Percentiles rank a stretch among this genome's conserved stretches.
Evolutionary conservation across 2,888 invertebrate species (phyloP).

Genomic region (Torymus auratus): DNA sequence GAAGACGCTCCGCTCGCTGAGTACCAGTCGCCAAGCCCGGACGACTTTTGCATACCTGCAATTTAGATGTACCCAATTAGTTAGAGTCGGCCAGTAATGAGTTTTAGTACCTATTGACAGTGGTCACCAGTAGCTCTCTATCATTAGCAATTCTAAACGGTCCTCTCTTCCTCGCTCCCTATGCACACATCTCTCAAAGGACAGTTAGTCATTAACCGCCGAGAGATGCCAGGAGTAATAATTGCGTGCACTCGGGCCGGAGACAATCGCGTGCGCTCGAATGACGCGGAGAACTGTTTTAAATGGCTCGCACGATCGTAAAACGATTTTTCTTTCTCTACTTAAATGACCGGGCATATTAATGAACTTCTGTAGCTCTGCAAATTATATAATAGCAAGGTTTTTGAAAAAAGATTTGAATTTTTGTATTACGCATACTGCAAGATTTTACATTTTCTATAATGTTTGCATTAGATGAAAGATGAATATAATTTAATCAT

Average conservation of each 20-base stretch:
- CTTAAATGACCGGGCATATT: too few species aligned
- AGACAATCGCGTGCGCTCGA: slow-evolving; percentile 4
- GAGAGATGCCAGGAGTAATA: slow-evolving; percentile 3
- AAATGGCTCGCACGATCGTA: background rate
- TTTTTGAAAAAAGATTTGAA: too few species aligned
- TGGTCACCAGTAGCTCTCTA: slow-evolving; percentile 55
- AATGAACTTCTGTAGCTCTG: too few species aligned
- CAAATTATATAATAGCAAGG: too few species aligned
- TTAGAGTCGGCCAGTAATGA: slow-evolving; percentile 63
- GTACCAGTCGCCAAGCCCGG: too few species aligned
- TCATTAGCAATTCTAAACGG: slow-evolving; percentile 71
- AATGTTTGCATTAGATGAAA: too few species aligned
- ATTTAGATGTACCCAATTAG: slow-evolving; percentile 65
- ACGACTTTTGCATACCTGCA: slow-evolving; percentile 60
- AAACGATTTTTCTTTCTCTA: background rate
- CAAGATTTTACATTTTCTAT: too few species aligned
- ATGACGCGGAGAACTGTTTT: background rate
- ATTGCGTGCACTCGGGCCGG: background rate
- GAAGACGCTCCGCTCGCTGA: too few species aligned
- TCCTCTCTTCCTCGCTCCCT: slow-evolving; percentile 38
- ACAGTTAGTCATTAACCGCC: slow-evolving; percentile 24
- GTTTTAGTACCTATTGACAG: slow-evolving; percentile 67
- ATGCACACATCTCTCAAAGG: slow-evolving; percentile 51
- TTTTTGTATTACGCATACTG: too few species aligned
- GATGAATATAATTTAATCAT: too few species aligned